Evolutionary conservation across 1,140 invertebrate genomes (phyloP).

Genomic region (Trichonephila inaurata): DNA sequence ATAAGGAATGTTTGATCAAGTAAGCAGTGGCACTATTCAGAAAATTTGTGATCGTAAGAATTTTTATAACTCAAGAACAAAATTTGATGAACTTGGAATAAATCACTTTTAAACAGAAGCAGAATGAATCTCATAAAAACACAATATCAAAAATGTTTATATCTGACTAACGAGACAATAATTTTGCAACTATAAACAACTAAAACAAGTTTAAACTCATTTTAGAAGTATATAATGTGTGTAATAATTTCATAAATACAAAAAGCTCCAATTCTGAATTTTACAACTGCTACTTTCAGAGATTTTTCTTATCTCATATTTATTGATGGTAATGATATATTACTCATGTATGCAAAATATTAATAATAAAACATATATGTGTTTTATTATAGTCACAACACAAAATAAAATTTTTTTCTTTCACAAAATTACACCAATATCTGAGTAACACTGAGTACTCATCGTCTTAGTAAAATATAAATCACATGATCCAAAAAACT

Average conservation of each 20-base stretch:
- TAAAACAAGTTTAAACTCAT: not conserved
- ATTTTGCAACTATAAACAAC: not conserved
- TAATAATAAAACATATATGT: conserved; percentile 17
- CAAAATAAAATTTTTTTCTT: not conserved
- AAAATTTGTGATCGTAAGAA: not conserved
- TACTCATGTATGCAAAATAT: not conserved
- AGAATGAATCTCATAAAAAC: too few relatives aligned
- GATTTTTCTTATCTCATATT: not conserved
- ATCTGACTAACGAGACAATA: not conserved
- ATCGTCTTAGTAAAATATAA: not conserved
- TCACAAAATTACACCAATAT: not conserved
- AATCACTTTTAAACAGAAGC: too few relatives aligned
- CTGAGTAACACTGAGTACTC: conserved; percentile 20
- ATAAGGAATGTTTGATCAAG: conserved; percentile 56
- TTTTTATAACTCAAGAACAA: not conserved
- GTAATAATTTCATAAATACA: too few relatives aligned
- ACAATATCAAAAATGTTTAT: too few relatives aligned
- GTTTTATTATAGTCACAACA: not conserved
- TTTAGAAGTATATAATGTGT: not conserved
- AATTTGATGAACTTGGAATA: too few relatives aligned
- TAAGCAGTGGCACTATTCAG: conserved; percentile 23
- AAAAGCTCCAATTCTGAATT: not conserved
- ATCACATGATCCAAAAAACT: not conserved
- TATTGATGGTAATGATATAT: not conserved
- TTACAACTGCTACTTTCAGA: not conserved